Base-by-base conservation (phyloP, 2,888 invertebrate species). In the Conops quadrifasciatus region DNA sequence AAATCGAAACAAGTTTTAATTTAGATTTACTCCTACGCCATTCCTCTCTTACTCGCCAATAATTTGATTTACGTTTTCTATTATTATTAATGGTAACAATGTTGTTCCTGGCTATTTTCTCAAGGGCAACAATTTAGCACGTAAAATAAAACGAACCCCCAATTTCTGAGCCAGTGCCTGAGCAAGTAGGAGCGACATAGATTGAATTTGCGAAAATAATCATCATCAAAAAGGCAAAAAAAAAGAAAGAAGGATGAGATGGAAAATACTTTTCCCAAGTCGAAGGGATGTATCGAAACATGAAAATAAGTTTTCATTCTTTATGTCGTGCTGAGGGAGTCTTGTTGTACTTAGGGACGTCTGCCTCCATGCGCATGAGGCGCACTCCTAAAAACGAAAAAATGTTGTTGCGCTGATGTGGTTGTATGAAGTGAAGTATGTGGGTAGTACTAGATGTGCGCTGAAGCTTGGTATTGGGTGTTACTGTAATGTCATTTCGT, bases 151-250 rank as follows among this genome's bases (percentile, higher is more conserved):
- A 30, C 3, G 7, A 11, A 13, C 15, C 19, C 15, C 5, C 15
- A 16, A 2, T 19, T 16, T 4, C 49, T n/a, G 5, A 0, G 0
- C 5, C n/a, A n/a, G 19, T 49, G 4, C 1, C 1, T n/a, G 4
- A 49, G 49, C 4, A n/a, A 11, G 19, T 15, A 47, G 45, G 24
- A 11, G 2, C 1, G 13, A 51, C 47, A 65, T 51, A 19, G 19
- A 65, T 51, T 47, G 63, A 45, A 63, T 24, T 16, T 63, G 16
- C 26, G 47, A 24, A 36, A 45, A 63, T n/a, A n/a, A n/a, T n/a
- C n/a, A n/a, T 63, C 63, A 63, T 63, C 47, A 63, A 24, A n/a
- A 63, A 63, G 24, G 63, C 15, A 63, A 21, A 47, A 21, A 45
- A 45, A 1, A 21, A 63, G 9, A 24, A n/a, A 15, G 9, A 63